These are phyloP conservation scores for Cyprinella venusta DNA, from an alignment of 2,797 vertebrate species.

Conservation along the genomic window DNA sequence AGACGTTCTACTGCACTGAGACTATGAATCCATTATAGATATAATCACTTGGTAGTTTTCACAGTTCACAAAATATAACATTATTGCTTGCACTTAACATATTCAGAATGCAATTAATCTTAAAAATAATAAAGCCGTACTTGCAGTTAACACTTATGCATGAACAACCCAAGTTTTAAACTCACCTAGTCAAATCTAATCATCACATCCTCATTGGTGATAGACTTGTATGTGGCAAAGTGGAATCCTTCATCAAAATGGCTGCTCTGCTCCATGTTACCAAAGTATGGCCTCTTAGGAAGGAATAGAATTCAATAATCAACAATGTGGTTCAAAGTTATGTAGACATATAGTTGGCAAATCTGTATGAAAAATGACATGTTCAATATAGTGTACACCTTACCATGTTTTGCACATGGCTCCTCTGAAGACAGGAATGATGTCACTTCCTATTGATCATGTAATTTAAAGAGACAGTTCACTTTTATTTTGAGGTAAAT, in stretches of 20 bases:
- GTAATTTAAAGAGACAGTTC: not conserved
- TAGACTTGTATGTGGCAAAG: not conserved
- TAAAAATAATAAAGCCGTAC: not conserved
- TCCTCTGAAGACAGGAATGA: not conserved
- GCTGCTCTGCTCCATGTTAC: not conserved
- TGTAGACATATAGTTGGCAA: not conserved
- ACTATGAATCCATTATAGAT: not conserved
- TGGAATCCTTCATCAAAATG: not conserved
- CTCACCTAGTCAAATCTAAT: not conserved
- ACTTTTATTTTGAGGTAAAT: not conserved
- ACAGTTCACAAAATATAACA: not conserved
- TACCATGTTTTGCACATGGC: not conserved
- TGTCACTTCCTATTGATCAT: no score
- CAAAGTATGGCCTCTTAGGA: not conserved
- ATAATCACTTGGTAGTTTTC: not conserved
- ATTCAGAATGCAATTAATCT: not conserved
- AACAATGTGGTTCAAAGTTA: not conserved
- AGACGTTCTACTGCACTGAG: no score
- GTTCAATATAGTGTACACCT: not conserved
- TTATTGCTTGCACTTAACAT: not conserved
- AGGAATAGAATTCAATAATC: not conserved
- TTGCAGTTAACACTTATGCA: not conserved
- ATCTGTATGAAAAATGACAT: no score
- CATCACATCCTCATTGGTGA: not conserved
- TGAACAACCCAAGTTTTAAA: not conserved